Conservation (phyloP, 2,888 invertebrate species). For the Therioaphis trifolii region DNA sequence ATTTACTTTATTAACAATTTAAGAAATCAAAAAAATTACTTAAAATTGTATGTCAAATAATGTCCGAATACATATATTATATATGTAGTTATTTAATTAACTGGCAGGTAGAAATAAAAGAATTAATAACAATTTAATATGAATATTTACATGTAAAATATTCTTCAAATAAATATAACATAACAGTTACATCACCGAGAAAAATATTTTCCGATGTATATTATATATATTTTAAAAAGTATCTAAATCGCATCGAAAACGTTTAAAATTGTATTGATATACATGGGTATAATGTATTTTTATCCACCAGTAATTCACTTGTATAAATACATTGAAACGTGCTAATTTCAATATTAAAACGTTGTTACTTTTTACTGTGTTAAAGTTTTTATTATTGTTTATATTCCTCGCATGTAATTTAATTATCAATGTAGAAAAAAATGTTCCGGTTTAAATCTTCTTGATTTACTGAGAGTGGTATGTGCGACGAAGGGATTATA, state of each 20-base stretch:
- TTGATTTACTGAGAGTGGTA: not conserved
- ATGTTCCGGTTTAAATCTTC: not conserved
- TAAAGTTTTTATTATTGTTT: not conserved
- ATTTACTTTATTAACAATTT: no score
- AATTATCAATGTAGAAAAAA: not conserved
- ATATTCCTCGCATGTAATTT: not conserved
- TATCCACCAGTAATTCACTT: not conserved
- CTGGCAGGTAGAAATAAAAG: not conserved
- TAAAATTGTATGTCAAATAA: no score
- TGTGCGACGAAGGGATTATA: not conserved
- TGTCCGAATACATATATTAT: no score
- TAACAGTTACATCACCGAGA: not conserved
- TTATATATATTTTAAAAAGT: no score
- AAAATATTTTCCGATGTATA: no score
- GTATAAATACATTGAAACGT: not conserved
- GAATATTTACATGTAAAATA: not conserved
- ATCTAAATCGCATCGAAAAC: not conserved
- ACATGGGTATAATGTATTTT: not conserved
- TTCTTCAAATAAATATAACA: not conserved
- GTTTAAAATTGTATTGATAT: not conserved
- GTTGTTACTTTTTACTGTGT: not conserved
- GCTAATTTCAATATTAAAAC: not conserved
- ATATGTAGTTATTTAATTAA: no score
- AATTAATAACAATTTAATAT: not conserved
- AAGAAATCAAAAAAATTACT: no score